Evolutionary conservation across 2,888 invertebrate genomes (phyloP).

Genomic region (Elysia crispata): DNA sequence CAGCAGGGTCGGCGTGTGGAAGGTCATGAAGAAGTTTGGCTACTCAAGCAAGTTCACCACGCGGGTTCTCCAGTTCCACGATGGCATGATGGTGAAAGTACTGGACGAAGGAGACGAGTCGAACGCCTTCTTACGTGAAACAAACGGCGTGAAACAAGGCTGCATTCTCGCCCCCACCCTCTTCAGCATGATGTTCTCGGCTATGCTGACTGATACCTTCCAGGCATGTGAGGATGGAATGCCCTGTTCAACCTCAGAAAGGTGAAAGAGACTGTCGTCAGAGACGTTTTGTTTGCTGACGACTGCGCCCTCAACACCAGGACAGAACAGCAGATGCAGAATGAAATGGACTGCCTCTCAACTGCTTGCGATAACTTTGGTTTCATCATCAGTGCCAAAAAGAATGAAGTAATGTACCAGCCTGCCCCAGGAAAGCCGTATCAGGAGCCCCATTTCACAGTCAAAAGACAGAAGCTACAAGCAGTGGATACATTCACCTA

Average conservation of each 20-base stretch:
- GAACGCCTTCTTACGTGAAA: background rate
- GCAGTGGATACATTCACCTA: conserved; percentile 13
- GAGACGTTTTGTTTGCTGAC: conserved; percentile 24
- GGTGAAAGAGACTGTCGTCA: background rate
- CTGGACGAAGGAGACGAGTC: conserved; percentile 16
- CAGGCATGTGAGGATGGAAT: too few species aligned
- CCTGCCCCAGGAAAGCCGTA: conserved; percentile 25
- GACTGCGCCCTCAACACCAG: conserved; percentile 16
- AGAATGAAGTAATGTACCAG: conserved; percentile 33
- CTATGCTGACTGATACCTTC: conserved; percentile 27
- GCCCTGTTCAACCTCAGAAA: background rate
- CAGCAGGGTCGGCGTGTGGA: conserved; percentile 16
- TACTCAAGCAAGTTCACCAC: too few species aligned
- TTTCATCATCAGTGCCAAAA: conserved; percentile 33
- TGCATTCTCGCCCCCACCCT: conserved; percentile 33
- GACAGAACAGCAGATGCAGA: background rate
- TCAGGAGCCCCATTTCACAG: conserved; percentile 15
- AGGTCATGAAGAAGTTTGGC: too few species aligned
- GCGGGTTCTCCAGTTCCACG: too few species aligned
- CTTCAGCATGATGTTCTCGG: conserved; percentile 36
- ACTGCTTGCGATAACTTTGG: conserved; percentile 22
- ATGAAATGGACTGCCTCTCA: background rate
- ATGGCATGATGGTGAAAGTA: too few species aligned
- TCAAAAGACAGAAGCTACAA: conserved; percentile 2
- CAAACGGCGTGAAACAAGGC: conserved; percentile 25